phyloP scores from a whole-genome alignment of 1,140 invertebrate species.

The Drosophila albomicans region DNA sequence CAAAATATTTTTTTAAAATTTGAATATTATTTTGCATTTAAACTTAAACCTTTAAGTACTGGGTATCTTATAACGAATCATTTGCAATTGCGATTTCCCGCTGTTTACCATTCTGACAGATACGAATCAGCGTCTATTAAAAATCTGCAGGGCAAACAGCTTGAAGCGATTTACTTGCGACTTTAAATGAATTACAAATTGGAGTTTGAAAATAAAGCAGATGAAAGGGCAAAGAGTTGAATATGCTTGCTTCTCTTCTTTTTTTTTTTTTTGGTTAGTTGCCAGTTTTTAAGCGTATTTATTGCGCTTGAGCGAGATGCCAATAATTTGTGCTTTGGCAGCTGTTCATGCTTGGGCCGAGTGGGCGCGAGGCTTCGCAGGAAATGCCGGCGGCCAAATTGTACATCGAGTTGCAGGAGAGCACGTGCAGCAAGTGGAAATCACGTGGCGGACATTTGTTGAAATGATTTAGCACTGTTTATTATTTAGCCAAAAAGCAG shows the following conservation, averaged over 20 bases:
- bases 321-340: slow-evolving; percentile 76
- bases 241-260: not conserved
- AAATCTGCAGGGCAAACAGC: slow-evolving; percentile 64
- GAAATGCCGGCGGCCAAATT: slow-evolving; percentile 12
- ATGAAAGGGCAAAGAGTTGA: slow-evolving; percentile 10
- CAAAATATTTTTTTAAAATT: too few species aligned
- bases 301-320: slow-evolving; percentile 78
- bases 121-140: slow-evolving; percentile 60
- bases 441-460: slow-evolving; percentile 75
- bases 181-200: slow-evolving; percentile 73
- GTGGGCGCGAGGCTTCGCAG: not conserved
- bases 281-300: slow-evolving; percentile 79
- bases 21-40: too few species aligned
- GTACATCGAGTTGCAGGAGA: not conserved
- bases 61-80: not conserved
- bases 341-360: slow-evolving; percentile 27
- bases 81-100: slow-evolving; percentile 72
- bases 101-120: slow-evolving; percentile 26
- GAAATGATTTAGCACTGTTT: slow-evolving; percentile 77
- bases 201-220: not conserved
- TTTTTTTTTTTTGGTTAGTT: slow-evolving; percentile 47
- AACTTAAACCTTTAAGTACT: not conserved
- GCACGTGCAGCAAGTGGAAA: slow-evolving; percentile 72
- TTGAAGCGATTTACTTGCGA: slow-evolving; percentile 59
- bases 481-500: slow-evolving; percentile 54